Conservation (phyloP, 1,140 invertebrate species). For the Drosophila equinoxialis region DNA sequence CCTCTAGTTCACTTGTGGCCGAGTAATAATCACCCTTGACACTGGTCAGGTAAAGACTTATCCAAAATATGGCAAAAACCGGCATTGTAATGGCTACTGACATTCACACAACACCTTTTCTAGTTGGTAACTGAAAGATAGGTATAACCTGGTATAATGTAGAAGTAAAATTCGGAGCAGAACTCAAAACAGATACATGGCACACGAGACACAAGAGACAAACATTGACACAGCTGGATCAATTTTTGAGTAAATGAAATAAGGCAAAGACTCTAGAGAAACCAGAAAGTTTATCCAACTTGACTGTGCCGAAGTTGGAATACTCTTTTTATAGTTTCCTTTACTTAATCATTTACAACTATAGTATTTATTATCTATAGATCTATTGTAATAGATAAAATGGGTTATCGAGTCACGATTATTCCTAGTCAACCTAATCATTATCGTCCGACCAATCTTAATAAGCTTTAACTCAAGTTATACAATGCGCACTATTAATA, state of each 20-base stretch:
- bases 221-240: constrained; percentile 59
- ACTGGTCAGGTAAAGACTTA: neutral
- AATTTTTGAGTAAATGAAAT: constrained; percentile 6
- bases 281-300: no score
- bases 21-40: constrained; percentile 40
- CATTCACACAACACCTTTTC: constrained; percentile 42
- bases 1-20: constrained; percentile 33
- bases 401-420: no score
- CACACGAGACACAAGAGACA: constrained; percentile 17
- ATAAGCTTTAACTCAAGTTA: no score
- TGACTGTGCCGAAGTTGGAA: no score
- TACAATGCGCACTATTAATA: no score
- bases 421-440: no score
- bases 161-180: neutral
- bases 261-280: neutral
- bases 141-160: neutral
- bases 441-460: no score
- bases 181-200: neutral
- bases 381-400: no score
- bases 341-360: no score
- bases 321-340: no score
- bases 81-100: neutral
- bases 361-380: no score
- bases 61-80: neutral
- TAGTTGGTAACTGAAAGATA: constrained; percentile 28